phyloP scores from a whole-genome alignment of 2,888 invertebrate genomes.

The Poecilobothrus nobilitatus region DNA sequence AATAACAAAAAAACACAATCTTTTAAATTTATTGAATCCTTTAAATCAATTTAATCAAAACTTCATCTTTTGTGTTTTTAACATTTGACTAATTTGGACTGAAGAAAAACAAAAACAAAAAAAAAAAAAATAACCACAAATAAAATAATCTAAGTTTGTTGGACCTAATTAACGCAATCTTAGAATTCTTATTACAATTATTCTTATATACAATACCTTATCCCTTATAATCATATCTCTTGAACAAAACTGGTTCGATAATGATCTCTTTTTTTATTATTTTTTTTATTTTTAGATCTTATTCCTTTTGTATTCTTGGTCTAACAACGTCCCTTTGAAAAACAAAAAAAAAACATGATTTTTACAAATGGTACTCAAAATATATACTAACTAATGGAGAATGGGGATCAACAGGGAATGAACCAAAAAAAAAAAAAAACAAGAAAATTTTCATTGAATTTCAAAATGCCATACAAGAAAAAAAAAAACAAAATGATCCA shows the following conservation, averaged over 20 bases:
- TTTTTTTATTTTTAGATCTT: too few species aligned
- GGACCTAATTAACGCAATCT: constrained; percentile 3
- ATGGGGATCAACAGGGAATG: neutral
- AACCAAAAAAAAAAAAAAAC: neutral
- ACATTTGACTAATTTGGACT: too few species aligned
- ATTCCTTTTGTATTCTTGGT: too few species aligned
- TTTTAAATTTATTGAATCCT: neutral
- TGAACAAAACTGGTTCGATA: neutral
- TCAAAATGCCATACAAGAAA: neutral
- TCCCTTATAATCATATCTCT: neutral
- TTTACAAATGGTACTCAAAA: too few species aligned
- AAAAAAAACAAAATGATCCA: neutral
- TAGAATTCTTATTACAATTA: neutral
- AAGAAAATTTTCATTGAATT: neutral
- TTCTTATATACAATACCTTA: neutral
- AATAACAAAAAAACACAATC: too few species aligned
- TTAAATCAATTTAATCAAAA: neutral
- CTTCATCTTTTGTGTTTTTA: too few species aligned
- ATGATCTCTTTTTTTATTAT: neutral
- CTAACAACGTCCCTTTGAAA: too few species aligned
- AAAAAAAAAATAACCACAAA: too few species aligned
- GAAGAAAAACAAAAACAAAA: too few species aligned
- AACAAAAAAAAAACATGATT: too few species aligned
- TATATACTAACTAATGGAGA: too few species aligned
- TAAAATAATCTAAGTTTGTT: neutral